These are phyloP conservation scores for Phalacrocorax carbo DNA, from an alignment of 2,113 vertebrate genomes.

Conservation along the genomic window DNA sequence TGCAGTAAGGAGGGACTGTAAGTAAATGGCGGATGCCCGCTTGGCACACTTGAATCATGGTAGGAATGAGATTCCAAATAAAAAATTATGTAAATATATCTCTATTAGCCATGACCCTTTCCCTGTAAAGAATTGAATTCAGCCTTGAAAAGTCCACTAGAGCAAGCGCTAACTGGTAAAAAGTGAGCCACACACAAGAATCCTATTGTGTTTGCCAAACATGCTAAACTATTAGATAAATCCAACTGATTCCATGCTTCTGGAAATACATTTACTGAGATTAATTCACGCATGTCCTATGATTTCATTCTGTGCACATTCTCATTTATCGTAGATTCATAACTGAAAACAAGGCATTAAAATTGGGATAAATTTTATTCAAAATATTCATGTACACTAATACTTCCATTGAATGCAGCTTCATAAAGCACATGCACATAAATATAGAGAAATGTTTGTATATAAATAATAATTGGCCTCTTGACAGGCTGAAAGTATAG, in stretches of 20 bases:
- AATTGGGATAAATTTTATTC: not conserved
- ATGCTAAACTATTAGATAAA: not conserved
- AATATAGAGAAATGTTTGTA: not conserved
- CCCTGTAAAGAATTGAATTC: not conserved
- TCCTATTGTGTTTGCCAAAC: not conserved
- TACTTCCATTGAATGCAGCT: not conserved
- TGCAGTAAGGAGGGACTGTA: not conserved
- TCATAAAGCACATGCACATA: not conserved
- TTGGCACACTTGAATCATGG: not conserved
- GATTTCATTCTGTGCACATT: not conserved
- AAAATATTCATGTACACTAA: not conserved
- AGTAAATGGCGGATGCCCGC: not conserved
- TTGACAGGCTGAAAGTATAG: not conserved
- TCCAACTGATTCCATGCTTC: fast-evolving
- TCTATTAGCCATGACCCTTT: not conserved
- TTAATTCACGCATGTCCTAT: not conserved
- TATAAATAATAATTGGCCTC: not conserved
- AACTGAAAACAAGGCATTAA: not conserved
- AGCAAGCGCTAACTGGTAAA: not conserved
- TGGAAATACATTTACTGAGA: not conserved
- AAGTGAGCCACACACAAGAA: not conserved
- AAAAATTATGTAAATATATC: not conserved
- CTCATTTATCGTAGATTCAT: not conserved
- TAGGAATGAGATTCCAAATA: not conserved
- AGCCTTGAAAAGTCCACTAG: not conserved